Base-by-base conservation (phyloP, 2,113 vertebrate genomes). In the Phylloscopus trochiloides region DNA sequence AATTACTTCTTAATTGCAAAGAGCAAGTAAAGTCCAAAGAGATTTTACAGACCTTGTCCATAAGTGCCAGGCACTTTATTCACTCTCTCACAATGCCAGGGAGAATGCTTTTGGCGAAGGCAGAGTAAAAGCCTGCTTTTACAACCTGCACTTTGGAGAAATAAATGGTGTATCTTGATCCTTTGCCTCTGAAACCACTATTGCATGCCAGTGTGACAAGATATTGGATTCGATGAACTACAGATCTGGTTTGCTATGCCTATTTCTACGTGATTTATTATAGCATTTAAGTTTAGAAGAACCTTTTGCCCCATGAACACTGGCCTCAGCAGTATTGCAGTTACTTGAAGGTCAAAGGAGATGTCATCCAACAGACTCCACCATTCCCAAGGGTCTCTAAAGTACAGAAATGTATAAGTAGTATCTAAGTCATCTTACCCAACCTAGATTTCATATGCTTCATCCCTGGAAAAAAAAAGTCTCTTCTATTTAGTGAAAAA, bases 321-420 rank as follows among this genome's bases (percentile, higher is more conserved):
- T 3, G 12, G 82, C 68, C 73, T 95, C 77, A 92, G 55, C 73
- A 58, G 34, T 77, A 84, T 32, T 80, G 59, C 65, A 81, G 73
- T 89, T 94, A 50, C 67, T 77, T 94, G 83, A 94, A 94, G 75
- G 83, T 95, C 68, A 89, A 38, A 83, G 75, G n/a, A 94, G 75
- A n/a, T 76, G 29, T 62, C 67, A 80, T 92, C 47, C 65, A 70
- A 58, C 14, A 91, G 51, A 76, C 12, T 80, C 29, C 47, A 70
- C 42, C 34, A 48, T 24, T 76, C n/a, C 24, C 20, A 47, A 38
- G 3, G 45, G 36, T 70, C 45, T 68, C 16, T 40, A 40, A 80
- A 43, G 28, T 11, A 48, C 24, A 62, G 50, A 90, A 91, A 85
- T 29, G 3, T 17, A 0, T 51, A 70, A 70, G 17, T 51, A 51